phyloP scores from a whole-genome alignment of 2,888 invertebrate genomes.

The Leptopilina syphax region DNA sequence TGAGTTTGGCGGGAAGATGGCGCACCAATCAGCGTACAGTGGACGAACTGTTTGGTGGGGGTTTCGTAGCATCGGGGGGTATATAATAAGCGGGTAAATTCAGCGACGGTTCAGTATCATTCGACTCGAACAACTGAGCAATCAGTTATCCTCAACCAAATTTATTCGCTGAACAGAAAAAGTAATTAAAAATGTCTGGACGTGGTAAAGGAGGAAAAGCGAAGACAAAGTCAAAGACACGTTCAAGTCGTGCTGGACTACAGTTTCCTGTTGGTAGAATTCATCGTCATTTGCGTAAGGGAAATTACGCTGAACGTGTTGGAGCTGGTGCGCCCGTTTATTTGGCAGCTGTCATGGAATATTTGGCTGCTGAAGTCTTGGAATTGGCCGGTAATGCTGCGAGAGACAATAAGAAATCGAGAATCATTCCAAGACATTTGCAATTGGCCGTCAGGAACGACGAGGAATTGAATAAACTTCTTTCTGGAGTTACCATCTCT shows the following conservation, averaged over 20 bases:
- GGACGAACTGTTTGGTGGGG: no score
- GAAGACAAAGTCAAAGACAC: constrained; percentile 68
- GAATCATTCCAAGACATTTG: constrained; percentile 85
- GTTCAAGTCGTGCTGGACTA: constrained; percentile 80
- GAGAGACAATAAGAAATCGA: constrained; percentile 83
- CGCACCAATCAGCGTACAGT: no score
- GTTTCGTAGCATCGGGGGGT: no score
- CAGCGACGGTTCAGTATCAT: no score
- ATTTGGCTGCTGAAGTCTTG: constrained; percentile 84
- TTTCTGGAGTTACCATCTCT: constrained; percentile 87
- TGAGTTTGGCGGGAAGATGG: no score
- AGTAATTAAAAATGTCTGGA: constrained; percentile 61
- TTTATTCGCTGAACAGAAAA: no score
- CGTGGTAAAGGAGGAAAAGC: constrained; percentile 63
- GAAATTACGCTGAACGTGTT: constrained; percentile 81
- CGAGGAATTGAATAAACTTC: constrained; percentile 87
- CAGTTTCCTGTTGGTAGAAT: constrained; percentile 81
- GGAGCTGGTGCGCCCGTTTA: constrained; percentile 80
- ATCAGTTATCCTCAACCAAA: no score
- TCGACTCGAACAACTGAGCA: no score
- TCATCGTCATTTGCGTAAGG: constrained; percentile 80
- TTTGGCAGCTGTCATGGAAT: constrained; percentile 81
- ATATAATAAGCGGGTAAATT: no score
- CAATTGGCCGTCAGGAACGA: constrained; percentile 89
- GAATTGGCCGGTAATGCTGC: constrained; percentile 84